Evolutionary conservation across 2,113 vertebrate species (phyloP).

Genomic region (Zosterops hypoxanthus): DNA sequence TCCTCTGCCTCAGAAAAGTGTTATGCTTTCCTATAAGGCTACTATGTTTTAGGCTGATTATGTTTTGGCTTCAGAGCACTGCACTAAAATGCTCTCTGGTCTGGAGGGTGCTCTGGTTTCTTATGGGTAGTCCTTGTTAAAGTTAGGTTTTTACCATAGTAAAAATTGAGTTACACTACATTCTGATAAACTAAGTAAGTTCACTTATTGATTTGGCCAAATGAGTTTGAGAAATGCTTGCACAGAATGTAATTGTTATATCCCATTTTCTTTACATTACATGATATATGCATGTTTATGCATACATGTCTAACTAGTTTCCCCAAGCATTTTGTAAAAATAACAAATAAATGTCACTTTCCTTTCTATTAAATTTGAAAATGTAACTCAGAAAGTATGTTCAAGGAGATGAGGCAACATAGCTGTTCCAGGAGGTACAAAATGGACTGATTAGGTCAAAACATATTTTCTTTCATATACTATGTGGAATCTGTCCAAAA

Average conservation of each 20-base stretch:
- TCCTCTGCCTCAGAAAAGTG: neutral
- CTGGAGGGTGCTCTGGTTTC: neutral
- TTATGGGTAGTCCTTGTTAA: neutral
- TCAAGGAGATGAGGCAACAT: neutral
- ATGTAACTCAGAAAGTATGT: neutral
- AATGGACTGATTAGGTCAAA: conserved; percentile 27
- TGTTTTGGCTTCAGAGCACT: neutral
- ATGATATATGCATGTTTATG: neutral
- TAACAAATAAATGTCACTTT: neutral
- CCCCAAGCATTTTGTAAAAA: neutral
- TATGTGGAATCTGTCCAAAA: neutral
- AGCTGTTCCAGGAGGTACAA: neutral
- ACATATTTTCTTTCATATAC: neutral
- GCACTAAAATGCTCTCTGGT: neutral
- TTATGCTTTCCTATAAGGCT: neutral
- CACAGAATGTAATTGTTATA: neutral
- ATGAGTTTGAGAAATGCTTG: neutral
- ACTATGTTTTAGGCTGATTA: neutral
- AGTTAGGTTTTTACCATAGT: neutral
- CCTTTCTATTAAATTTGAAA: neutral
- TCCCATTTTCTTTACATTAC: neutral
- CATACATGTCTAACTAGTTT: neutral
- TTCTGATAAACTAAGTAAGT: neutral
- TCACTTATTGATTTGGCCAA: neutral
- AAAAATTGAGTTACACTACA: neutral